A percentile compares a stretch with the other conserved stretches of the same genome.
These are phyloP conservation scores for Oligia strigilis DNA, from an alignment of 2,888 invertebrate genomes.

Conservation along the genomic window DNA sequence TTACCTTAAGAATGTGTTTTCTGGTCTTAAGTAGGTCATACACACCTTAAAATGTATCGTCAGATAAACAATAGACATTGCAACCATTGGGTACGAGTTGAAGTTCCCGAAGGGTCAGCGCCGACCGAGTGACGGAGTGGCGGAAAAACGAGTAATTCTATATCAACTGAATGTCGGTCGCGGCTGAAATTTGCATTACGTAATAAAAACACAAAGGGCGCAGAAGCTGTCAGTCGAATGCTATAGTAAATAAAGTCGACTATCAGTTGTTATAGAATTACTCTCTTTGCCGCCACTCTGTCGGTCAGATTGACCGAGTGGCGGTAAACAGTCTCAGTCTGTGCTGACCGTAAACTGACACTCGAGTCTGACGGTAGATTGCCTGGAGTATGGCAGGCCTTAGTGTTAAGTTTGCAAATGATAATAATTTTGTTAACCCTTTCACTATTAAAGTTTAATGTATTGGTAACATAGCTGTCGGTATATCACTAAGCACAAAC, in stretches of 20 bases:
- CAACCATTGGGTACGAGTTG: neutral
- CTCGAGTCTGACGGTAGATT: slow-evolving; percentile 9
- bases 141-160: neutral
- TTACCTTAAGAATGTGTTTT: slow-evolving; percentile 12
- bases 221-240: neutral
- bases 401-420: slow-evolving; percentile 50
- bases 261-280: neutral
- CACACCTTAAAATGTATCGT: neutral
- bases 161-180: neutral
- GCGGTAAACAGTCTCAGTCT: neutral
- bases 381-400: slow-evolving; percentile 16
- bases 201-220: neutral
- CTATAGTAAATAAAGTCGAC: neutral
- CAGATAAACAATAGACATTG: neutral
- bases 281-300: neutral
- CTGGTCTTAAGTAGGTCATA: slow-evolving; percentile 25
- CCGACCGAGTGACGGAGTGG: neutral
- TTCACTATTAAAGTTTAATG: slow-evolving; percentile 41
- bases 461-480: slow-evolving; percentile 58
- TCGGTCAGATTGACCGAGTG: neutral
- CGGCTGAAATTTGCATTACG: neutral
- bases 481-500: slow-evolving; percentile 77
- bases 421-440: slow-evolving; percentile 56
- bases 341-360: neutral
- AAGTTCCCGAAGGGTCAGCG: neutral